Base-by-base conservation (phyloP, 2,797 vertebrate species). In the Scomberomorus guttatus region DNA sequence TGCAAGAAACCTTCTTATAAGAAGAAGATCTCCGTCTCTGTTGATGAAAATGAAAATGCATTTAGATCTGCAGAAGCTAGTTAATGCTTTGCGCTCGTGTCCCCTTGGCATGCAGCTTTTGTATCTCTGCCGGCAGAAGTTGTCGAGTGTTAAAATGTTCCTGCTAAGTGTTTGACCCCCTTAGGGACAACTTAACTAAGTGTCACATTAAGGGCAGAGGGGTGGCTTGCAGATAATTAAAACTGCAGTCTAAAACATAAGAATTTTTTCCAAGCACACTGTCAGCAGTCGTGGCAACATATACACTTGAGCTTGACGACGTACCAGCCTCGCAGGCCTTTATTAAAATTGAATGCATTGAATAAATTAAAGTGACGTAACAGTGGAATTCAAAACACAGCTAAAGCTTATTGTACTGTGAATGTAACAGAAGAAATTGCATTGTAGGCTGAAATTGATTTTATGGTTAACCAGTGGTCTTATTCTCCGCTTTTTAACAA, bases 271-370 rank as follows among this genome's bases (percentile, higher is more conserved):
- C 24, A 54, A 78, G 79, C 61, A 29, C 50, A 52, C 27, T 48
- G 73, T 77, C 80, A 87, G 81, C 51, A 70, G 71, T 85, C 51
- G 68, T 63, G 69, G 65, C 52, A 58, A 72, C 25, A 7, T 67
- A 69, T 55, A 79, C 67, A 65, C 75, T 71, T 37, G 59, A 83
- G 75, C 61, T 71, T 57, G 37, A 69, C 64, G 72, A 77, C 72
- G 48, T 65, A 74, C 50, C 42, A 60, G 66, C 79, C 79, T 88
- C 32, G 80, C 46, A 84, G 87, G 90, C 83, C 89, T 85, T 92
- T 89, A 67, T 91, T 92, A 83, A 89, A 91, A 93, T 72, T 81
- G 61, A 89, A 93, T 84, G 87, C 91, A 92, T n/a, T n/a, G n/a
- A n/a, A n/a, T 92, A 91, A 93, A 94, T 93, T 85, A 90, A 88